Evolutionary conservation across 1,140 invertebrate species (phyloP).

Genomic region (Cotesia chilonis): DNA sequence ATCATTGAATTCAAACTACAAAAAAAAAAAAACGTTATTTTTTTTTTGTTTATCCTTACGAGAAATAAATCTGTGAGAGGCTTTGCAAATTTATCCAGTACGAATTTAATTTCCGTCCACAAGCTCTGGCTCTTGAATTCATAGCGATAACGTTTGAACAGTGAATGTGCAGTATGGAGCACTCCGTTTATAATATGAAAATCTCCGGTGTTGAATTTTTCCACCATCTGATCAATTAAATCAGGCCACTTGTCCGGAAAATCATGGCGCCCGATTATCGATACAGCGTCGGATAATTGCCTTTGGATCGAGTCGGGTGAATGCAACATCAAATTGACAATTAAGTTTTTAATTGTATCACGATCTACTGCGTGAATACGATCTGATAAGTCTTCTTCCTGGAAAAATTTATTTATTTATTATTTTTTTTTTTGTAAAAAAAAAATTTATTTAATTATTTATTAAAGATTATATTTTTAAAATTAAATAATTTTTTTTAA

Average conservation of each 20-base stretch:
- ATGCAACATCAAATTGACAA: slow-evolving; percentile 92
- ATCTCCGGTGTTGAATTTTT: slow-evolving; percentile 88
- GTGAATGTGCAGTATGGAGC: slow-evolving; percentile 91
- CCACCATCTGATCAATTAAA: slow-evolving; percentile 90
- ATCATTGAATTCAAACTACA: slow-evolving; percentile 17
- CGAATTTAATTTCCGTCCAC: slow-evolving; percentile 97
- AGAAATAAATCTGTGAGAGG: slow-evolving; percentile 91
- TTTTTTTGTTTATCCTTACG: slow-evolving; percentile 65
- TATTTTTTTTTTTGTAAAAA: neutral
- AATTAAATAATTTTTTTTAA: no score
- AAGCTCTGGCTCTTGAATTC: slow-evolving; percentile 94
- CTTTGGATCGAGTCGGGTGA: slow-evolving; percentile 90
- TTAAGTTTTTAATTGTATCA: slow-evolving; percentile 81
- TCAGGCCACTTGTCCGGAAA: slow-evolving; percentile 95
- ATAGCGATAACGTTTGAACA: slow-evolving; percentile 95
- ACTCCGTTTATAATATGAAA: slow-evolving; percentile 96
- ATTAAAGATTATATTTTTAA: no score
- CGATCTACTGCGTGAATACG: slow-evolving; percentile 85
- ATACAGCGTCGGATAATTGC: slow-evolving; percentile 94
- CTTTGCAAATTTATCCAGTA: slow-evolving; percentile 91
- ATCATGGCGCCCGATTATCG: slow-evolving; percentile 93
- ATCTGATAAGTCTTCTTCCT: slow-evolving; percentile 84
- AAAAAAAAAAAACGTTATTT: slow-evolving; percentile 24
- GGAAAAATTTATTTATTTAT: slow-evolving; percentile 31
- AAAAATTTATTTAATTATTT: no score